Base-by-base conservation (phyloP, 2,797 vertebrate species). In the Eulemur mongoz region DNA sequence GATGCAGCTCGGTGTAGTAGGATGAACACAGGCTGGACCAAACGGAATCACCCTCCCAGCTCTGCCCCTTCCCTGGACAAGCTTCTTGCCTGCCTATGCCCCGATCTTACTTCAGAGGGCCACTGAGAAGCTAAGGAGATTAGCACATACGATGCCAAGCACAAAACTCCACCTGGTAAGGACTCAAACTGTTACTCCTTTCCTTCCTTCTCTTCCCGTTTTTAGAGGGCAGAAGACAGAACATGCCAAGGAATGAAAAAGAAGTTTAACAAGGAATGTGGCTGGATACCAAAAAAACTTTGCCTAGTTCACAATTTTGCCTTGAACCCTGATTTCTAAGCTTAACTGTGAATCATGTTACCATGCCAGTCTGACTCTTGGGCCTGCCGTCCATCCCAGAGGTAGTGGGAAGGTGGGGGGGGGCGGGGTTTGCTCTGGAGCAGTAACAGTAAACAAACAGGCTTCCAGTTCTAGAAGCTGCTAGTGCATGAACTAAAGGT, bases 221-320 rank as follows among this genome's bases (percentile, higher is more conserved):
- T 86, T 79, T 63, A 95, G 57, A 79, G 38, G n/a, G 13, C 22
- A 87, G 54, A 95, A 83, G 20, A 54, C 17, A 89, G 32, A 43
- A 67, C 25, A 67, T 4, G 5, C 25, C 12, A 84, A 76, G 25
- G 84, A 27, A 65, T 10, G 15, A 63, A 72, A 76, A 67, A 43
- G 32, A 78, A 61, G 50, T 11, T 78, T 78, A 79, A 84, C 27
- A 87, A 89, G 59, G 7, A 89, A 57, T 10, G 59, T 69, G 45
- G 30, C 27, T 20, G 38, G 61, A 70, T 2, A 81, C 12, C 35
- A 84, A 65, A 85, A 87, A 23, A 22, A 22, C 30, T 48, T 5
- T 78, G 30, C 35, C 32, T 87, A 52, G 25, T 80, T 79, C 30
- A 45, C 45, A 40, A 45, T n/a, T 69, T 75, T 76, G 45, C 89